Evolutionary conservation across 35 echinoderm and acorn worm genomes (phyloP), one percentile per base, ranked within the genome.

Genomic region (Eucidaris tribuloides): DNA sequence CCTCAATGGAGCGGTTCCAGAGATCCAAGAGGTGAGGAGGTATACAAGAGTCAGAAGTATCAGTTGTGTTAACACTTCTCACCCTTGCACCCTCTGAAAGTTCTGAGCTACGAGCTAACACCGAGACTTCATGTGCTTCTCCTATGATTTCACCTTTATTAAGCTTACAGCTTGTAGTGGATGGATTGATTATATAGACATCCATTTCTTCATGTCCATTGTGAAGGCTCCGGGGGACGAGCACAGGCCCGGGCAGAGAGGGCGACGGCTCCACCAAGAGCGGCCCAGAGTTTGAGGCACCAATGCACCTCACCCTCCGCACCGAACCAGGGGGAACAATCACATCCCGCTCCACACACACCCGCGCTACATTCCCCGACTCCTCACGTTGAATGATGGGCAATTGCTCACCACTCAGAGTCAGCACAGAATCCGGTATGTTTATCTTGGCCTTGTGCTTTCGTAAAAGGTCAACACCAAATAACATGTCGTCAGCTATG

Each of bases 401-500:
- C n/a, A n/a, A n/a, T n/a, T n/a, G n/a, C n/a, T n/a, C n/a, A n/a
- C n/a, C n/a, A n/a, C n/a, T n/a, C n/a, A n/a, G n/a, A n/a, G n/a
- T n/a, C n/a, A n/a, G n/a, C n/a, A n/a, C 28, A 19, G 23, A 11
- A 11, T 29, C 27, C 41, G 32, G 17, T 7, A 85, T 77, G 35
- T 85, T 45, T 14, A 85, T 58, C 27, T 25, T 41, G 17, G 29
- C 46, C 18, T 62, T 28, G 28, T 70, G 50, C 17, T 48, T 85
- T 1, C 41, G 42, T 18, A 85, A 44, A 20, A 85, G 63, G 63
- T 85, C 82, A 1, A 85, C 50, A 19, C 82, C 82, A 28, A 85
- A 20, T 4, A 85, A 45, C 82, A 85, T 85, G 5, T 55, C 42
- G 39, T 85, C 82, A n/a, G n/a, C n/a, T n/a, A n/a, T n/a, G n/a